Evolutionary conservation across 2,888 invertebrate species (phyloP).

Genomic region (Nudaria mundana): DNA sequence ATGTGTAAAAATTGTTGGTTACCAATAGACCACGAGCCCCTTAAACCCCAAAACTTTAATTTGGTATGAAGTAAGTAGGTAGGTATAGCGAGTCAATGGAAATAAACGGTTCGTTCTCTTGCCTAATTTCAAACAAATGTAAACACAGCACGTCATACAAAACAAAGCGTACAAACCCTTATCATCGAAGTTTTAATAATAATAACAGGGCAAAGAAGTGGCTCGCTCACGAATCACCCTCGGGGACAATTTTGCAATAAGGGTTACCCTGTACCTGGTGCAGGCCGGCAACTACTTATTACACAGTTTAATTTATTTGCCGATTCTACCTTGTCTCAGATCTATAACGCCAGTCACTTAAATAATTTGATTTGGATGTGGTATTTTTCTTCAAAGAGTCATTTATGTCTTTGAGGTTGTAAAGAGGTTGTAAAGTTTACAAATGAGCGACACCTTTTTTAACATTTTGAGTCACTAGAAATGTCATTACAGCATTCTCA

Average conservation of each 20-base stretch:
- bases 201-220: slow-evolving; percentile 51
- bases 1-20: no score
- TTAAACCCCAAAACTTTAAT: background rate
- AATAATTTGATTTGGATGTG: slow-evolving; percentile 14
- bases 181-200: slow-evolving; percentile 35
- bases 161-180: slow-evolving; percentile 8
- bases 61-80: background rate
- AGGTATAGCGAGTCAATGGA: no score
- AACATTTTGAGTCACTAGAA: no score
- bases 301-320: slow-evolving; percentile 70
- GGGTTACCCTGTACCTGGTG: slow-evolving; percentile 53
- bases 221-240: slow-evolving; percentile 52
- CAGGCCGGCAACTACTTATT: slow-evolving; percentile 58
- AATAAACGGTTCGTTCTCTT: no score
- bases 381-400: slow-evolving; percentile 1
- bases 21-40: no score
- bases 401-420: background rate
- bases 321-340: slow-evolving; percentile 54
- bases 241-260: slow-evolving; percentile 70
- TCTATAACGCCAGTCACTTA: slow-evolving; percentile 43
- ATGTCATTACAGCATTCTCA: no score
- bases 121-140: background rate
- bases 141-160: background rate
- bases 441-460: no score
- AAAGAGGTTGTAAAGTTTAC: no score